phyloP scores from a whole-genome alignment of 2,888 invertebrate species.

The Eupeodes luniger region DNA sequence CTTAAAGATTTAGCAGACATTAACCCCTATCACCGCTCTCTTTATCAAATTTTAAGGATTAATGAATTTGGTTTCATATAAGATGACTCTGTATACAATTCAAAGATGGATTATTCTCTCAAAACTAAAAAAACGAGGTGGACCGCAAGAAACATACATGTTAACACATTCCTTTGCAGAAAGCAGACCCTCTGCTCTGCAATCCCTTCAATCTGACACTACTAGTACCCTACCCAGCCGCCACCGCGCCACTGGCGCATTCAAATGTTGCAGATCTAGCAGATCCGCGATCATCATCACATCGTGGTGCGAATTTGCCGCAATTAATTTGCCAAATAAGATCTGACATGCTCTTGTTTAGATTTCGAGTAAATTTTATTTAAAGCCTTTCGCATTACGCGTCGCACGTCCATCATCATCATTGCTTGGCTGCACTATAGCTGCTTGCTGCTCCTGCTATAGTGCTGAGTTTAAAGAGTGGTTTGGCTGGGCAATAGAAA shows the following conservation, averaged over 20 bases:
- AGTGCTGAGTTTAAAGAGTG: not conserved
- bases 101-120: slow-evolving; percentile 18
- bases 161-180: slow-evolving; percentile 39
- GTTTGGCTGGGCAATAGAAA: slow-evolving; percentile 20
- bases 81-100: slow-evolving; percentile 30
- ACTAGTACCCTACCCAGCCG: not conserved
- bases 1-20: slow-evolving; percentile 54
- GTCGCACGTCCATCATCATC: slow-evolving; percentile 73
- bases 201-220: slow-evolving; percentile 25
- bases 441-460: not conserved
- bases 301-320: slow-evolving; percentile 75
- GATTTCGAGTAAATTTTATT: slow-evolving; percentile 74
- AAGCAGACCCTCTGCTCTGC: slow-evolving; percentile 26
- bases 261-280: slow-evolving; percentile 37
- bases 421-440: slow-evolving; percentile 1
- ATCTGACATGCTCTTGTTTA: slow-evolving; percentile 75
- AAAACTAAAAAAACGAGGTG: slow-evolving; percentile 19
- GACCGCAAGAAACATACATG: not conserved
- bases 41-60: slow-evolving; percentile 56
- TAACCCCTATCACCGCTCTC: slow-evolving; percentile 30
- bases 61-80: slow-evolving; percentile 67
- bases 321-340: slow-evolving; percentile 76
- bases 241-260: not conserved
- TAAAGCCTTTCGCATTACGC: slow-evolving; percentile 65
- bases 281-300: slow-evolving; percentile 69